Evolutionary conservation across 2,797 vertebrate species (phyloP).

Genomic region (Eospalax fontanierii): DNA sequence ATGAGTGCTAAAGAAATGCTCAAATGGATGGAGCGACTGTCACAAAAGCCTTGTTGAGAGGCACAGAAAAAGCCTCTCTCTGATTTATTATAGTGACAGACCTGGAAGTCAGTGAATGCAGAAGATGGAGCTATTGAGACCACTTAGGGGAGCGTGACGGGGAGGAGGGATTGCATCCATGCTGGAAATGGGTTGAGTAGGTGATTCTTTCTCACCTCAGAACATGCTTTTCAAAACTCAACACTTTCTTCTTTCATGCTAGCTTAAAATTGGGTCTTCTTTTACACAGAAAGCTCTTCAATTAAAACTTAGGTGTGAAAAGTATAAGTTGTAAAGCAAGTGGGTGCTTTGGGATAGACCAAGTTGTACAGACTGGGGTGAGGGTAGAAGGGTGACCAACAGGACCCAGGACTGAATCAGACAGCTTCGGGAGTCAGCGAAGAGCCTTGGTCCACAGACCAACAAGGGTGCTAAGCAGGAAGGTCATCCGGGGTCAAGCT

Average conservation of each 20-base stretch:
- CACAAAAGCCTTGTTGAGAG: slow-evolving; percentile 79
- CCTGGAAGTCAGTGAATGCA: slow-evolving; percentile 60
- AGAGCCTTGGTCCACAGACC: not conserved
- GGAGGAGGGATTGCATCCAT: not conserved
- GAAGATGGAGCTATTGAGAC: slow-evolving; percentile 45
- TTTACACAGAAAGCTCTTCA: slow-evolving; percentile 75
- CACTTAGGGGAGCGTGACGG: not conserved
- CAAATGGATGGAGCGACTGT: slow-evolving; percentile 58
- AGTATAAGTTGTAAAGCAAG: not conserved
- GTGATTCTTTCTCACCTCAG: slow-evolving; percentile 70
- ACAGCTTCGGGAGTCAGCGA: not conserved
- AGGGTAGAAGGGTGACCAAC: not conserved
- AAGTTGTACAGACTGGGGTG: not conserved
- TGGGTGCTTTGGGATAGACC: not conserved
- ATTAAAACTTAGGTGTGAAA: slow-evolving; percentile 74
- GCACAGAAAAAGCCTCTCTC: slow-evolving; percentile 72
- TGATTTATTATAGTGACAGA: not conserved
- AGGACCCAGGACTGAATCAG: not conserved
- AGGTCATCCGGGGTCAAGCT: not conserved
- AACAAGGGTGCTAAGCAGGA: not conserved
- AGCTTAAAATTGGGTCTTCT: slow-evolving; percentile 72
- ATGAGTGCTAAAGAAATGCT: slow-evolving; percentile 75
- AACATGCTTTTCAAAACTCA: slow-evolving; percentile 78
- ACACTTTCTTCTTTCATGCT: slow-evolving; percentile 58
- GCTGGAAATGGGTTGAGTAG: slow-evolving; percentile 70